Percentiles rank a stretch among this genome's conserved stretches.
phyloP scores from a whole-genome alignment of 1,140 invertebrate genomes.

The Halesus radiatus region DNA sequence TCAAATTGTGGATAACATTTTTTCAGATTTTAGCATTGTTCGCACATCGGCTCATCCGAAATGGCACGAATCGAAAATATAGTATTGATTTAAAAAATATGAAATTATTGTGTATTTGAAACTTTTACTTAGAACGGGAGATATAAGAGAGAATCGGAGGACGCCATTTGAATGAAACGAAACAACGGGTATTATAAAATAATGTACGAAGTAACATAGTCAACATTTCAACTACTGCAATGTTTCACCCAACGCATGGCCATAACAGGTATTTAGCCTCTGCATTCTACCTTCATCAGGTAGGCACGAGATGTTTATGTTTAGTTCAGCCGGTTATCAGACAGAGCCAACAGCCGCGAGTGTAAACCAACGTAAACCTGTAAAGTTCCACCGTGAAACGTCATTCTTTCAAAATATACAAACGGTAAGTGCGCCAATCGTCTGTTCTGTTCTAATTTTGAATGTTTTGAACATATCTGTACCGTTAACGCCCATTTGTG shows the following conservation, averaged over 20 bases:
- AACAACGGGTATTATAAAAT: background rate
- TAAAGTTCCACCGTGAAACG: conserved; percentile 1
- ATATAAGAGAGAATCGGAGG: too few relatives aligned
- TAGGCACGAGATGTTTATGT: conserved; percentile 6
- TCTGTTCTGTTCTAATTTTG: background rate
- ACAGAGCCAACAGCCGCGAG: conserved; percentile 19
- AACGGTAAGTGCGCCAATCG: background rate
- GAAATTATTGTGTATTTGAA: too few relatives aligned
- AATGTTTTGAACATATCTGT: background rate
- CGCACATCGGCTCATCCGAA: too few relatives aligned
- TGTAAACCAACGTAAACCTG: too few relatives aligned
- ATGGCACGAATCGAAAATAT: too few relatives aligned
- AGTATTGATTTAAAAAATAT: too few relatives aligned
- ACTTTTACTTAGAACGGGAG: too few relatives aligned
- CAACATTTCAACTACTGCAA: too few relatives aligned
- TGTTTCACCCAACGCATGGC: background rate
- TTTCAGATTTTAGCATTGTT: too few relatives aligned
- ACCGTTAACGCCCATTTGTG: background rate
- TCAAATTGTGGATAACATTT: too few relatives aligned
- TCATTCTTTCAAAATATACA: conserved; percentile 4
- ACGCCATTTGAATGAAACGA: too few relatives aligned
- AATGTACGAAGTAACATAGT: too few relatives aligned
- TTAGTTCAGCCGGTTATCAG: conserved; percentile 24
- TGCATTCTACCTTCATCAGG: background rate
- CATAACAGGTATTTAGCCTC: conserved; percentile 5